These are phyloP conservation scores for Sericinus montela DNA, from an alignment of 2,888 invertebrate genomes.

Conservation along the genomic window DNA sequence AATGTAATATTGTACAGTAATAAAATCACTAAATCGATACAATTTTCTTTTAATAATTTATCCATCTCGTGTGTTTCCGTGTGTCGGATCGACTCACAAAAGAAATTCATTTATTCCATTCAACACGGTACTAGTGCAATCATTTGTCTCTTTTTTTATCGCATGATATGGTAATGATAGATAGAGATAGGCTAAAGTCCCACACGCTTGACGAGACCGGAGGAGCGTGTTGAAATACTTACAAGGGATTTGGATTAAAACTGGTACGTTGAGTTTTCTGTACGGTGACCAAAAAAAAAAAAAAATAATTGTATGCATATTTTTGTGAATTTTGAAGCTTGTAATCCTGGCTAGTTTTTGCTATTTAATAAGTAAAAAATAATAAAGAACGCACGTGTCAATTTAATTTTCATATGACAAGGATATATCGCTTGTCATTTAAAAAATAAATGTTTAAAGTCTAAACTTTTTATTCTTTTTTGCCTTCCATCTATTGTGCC, in stretches of 20 bases:
- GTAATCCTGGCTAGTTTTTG: no score
- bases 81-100: slow-evolving; percentile 14
- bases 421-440: no score
- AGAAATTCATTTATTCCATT: slow-evolving; percentile 19
- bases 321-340: no score
- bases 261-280: slow-evolving; percentile 47
- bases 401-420: no score
- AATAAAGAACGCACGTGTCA: no score
- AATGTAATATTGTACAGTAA: no score
- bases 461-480: no score
- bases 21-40: no score
- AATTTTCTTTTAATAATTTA: not conserved
- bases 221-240: slow-evolving; percentile 68
- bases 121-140: slow-evolving; percentile 12
- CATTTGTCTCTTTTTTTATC: slow-evolving; percentile 23
- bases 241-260: slow-evolving; percentile 70
- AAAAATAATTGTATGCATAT: no score
- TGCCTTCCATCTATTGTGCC: no score
- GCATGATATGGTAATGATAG: slow-evolving; percentile 23
- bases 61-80: slow-evolving; percentile 11
- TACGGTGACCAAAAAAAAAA: slow-evolving; percentile 47
- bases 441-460: no score
- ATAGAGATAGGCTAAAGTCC: slow-evolving; percentile 32
- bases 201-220: slow-evolving; percentile 44
- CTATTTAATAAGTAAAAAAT: no score